Evolutionary conservation across 1,140 invertebrate species (phyloP).

Genomic region (Hormaphis cornu): DNA sequence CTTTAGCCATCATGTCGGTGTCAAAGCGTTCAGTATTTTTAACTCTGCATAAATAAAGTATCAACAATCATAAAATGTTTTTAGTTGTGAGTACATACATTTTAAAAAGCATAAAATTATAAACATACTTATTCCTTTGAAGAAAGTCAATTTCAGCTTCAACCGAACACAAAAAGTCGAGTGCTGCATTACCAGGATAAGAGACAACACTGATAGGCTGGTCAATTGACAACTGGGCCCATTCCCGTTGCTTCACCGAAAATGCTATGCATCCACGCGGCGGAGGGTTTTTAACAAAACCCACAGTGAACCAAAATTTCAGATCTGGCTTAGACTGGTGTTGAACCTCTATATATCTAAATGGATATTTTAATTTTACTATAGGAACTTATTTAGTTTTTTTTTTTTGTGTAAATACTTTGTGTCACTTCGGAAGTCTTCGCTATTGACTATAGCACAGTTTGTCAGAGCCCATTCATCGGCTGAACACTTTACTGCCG

Average conservation of each 20-base stretch:
- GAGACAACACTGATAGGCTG: slow-evolving; percentile 7
- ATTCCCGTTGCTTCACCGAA: slow-evolving; percentile 16
- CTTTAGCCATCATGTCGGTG: slow-evolving; percentile 27
- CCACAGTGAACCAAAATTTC: slow-evolving; percentile 10
- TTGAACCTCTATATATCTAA: slow-evolving; percentile 21
- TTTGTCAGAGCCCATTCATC: slow-evolving; percentile 20
- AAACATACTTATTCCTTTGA: not conserved
- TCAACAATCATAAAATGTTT: too few species aligned
- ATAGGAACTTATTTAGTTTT: not conserved
- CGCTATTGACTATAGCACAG: slow-evolving; percentile 1
- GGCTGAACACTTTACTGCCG: not conserved
- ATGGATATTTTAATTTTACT: not conserved
- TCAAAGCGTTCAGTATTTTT: slow-evolving; percentile 10
- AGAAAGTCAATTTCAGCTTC: slow-evolving; percentile 7
- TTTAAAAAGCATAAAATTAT: not conserved
- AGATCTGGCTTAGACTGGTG: not conserved
- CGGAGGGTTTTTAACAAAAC: not conserved
- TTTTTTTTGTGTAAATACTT: slow-evolving; percentile 11
- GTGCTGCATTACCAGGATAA: not conserved
- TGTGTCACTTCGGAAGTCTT: not conserved
- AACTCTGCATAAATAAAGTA: not conserved
- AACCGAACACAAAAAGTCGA: slow-evolving; percentile 2
- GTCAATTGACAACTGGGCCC: slow-evolving; percentile 14
- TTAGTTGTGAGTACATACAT: not conserved
- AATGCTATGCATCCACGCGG: slow-evolving; percentile 11